Base-by-base conservation (phyloP, 2,113 vertebrate genomes). In the Onychostruthus taczanowskii region DNA sequence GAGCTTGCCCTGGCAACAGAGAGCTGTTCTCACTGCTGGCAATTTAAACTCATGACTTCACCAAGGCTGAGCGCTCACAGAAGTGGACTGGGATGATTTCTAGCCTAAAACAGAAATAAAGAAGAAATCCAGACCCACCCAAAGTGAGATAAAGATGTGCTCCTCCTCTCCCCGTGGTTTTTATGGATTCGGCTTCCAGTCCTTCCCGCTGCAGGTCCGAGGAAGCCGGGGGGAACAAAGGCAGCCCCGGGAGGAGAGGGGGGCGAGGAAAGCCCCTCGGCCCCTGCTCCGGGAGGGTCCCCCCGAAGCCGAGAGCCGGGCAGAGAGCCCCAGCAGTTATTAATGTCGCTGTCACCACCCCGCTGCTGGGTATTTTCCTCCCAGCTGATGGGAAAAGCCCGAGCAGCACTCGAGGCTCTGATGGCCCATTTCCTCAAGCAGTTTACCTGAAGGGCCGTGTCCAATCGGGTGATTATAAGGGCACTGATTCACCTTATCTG, bases 401-500 rank as follows among this genome's bases (percentile, higher is more conserved):
- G 31, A 93, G 87, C 83, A 46, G 64, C 87, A 79, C 84, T 89
- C 68, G 14, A 26, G 82, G 66, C 85, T 93, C 87, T 93, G 94
- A 97, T 95, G 66, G 26, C 78, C 93, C 41, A 85, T 94, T 97
- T 97, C 96, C 95, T 97, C 74, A 93, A 95, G 96, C 85, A 76
- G 87, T 93, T 95, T 94, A 98, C 97, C 97, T 98, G 97, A 94
- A 97, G 94, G 84, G 58, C 93, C 83, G 16, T 95, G 92, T 95
- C 97, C 95, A 98, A 98, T 94, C 21, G 26, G 87, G 87, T 93
- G 92, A 98, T 97, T 98, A 98, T 95, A 77, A 95, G 93, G 93
- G 91, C 58, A 30, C n/a, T 96, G 95, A 97, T 97, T 91, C 84
- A 95, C 95, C 97, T 97, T 97, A 95, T 96, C 97, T 98, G 97